These are phyloP conservation scores for Schizothorax lantsangensis DNA, from an alignment of 2,797 vertebrate genomes.

Conservation along the genomic window DNA sequence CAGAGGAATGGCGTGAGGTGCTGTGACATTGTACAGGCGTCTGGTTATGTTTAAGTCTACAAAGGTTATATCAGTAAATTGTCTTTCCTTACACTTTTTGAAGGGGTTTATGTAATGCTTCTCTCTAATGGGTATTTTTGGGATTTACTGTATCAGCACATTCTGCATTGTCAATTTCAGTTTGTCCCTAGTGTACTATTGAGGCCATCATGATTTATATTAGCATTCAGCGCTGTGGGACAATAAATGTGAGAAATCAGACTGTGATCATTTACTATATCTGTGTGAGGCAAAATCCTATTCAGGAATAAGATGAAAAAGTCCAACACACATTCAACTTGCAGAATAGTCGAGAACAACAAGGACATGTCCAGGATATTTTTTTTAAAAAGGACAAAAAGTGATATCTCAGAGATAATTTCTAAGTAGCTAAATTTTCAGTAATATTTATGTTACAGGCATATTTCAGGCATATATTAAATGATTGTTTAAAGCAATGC, in stretches of 20 bases:
- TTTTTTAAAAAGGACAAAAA: neutral
- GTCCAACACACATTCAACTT: neutral
- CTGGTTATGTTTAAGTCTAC: conserved; percentile 47
- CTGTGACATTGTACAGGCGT: conserved; percentile 64
- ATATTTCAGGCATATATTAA: neutral
- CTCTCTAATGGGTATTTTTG: conserved; percentile 32
- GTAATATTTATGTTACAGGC: neutral
- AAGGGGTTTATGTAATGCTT: conserved; percentile 6
- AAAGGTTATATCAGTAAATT: conserved; percentile 21
- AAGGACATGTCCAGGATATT: neutral
- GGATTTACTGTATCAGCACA: conserved; percentile 37
- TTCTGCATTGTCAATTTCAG: conserved; percentile 31
- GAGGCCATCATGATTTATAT: conserved; percentile 49
- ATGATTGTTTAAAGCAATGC: neutral
- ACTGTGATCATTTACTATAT: conserved; percentile 31
- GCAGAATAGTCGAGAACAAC: neutral
- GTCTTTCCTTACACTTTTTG: conserved; percentile 23
- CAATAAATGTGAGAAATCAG: conserved; percentile 41
- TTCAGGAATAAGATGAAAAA: conserved; percentile 20
- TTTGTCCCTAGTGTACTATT: conserved; percentile 24
- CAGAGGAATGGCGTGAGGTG: conserved; percentile 69
- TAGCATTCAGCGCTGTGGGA: conserved; percentile 24
- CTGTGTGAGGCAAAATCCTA: conserved; percentile 19
- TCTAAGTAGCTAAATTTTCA: neutral
- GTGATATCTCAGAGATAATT: neutral